Conservation (phyloP, 2,888 invertebrate genomes). For the Spisula subtruncata region DNA sequence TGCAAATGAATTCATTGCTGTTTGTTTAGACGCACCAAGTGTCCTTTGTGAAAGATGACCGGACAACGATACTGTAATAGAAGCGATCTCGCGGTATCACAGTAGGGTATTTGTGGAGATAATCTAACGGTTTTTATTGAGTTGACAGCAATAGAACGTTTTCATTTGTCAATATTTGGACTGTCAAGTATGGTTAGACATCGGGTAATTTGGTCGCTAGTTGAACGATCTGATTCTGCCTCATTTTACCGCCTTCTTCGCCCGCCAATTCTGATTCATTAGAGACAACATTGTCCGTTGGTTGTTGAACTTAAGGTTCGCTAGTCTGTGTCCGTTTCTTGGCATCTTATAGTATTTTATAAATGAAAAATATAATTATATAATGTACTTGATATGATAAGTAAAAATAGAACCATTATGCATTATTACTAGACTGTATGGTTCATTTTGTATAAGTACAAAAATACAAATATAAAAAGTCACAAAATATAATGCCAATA, state of each 20-base stretch:
- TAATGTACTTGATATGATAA: too few relatives aligned
- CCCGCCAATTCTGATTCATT: background rate
- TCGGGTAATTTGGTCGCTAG: background rate
- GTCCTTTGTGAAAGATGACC: conserved; percentile 49
- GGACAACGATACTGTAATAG: conserved; percentile 31
- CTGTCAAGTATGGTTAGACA: conserved; percentile 20
- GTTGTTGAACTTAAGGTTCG: background rate
- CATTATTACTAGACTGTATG: too few relatives aligned
- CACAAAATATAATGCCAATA: too few relatives aligned
- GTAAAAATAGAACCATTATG: too few relatives aligned
- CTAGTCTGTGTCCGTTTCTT: too few relatives aligned
- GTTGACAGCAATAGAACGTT: conserved; percentile 35
- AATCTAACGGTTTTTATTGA: conserved; percentile 41
- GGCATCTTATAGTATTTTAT: too few relatives aligned
- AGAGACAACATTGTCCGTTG: background rate
- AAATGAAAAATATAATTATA: too few relatives aligned
- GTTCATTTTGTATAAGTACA: too few relatives aligned
- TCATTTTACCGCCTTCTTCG: background rate
- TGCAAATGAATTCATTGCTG: conserved; percentile 58
- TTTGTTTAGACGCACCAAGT: conserved; percentile 49
- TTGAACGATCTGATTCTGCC: background rate
- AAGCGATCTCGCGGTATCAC: conserved; percentile 27
- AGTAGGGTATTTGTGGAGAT: conserved; percentile 5
- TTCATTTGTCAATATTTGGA: conserved; percentile 57
- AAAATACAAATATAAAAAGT: too few relatives aligned